Evolutionary conservation across 2,888 invertebrate species (phyloP), one percentile per base, ranked within the genome.

Genomic region (Phania funesta): DNA sequence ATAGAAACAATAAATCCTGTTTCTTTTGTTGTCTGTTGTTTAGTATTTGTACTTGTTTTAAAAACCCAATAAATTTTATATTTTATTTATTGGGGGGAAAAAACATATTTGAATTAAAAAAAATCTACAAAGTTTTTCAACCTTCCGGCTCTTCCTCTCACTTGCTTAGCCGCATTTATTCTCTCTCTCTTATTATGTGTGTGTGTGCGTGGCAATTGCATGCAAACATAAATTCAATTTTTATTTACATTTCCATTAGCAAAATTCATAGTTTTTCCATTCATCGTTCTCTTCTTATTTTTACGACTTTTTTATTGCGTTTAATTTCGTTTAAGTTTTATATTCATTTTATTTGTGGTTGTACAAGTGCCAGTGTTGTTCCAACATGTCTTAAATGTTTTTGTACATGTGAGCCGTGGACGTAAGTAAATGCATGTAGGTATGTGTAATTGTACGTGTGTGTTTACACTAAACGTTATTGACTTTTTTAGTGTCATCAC

Each of bases 401-500:
- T 11, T 35, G 22, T 46, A 50, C 4, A n/a, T 22, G 56, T 60
- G 1, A 24, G 9, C 1, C 32, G 13, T 24, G 11, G 9, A 32
- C 18, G 60, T n/a, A 5, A 1, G 9, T 13, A 18, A 22, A 18
- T 62, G 38, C 48, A n/a, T 22, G 16, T 44, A 18, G 46, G 18
- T 67, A 22, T 32, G 13, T 67, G 22, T 32, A 11, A 26, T 22
- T 44, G 41, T 48, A 18, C 44, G 38, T 38, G 2, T 32, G 20
- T 64, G 48, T 82, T 73, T 62, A 68, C 56, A 50, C 64, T 77
- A 84, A 80, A 77, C 46, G 74, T 75, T 84, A 84, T 83, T 83
- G 83, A 80, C 80, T 80, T 83, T 78, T 84, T 76, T 82, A 84
- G 84, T 84, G 82, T 80, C 82, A 80, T 84, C 84, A 82, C 82